Evolutionary conservation across 2,888 invertebrate genomes (phyloP), one percentile per base, ranked within the genome.

Genomic region (Temnothorax rugatulus): DNA sequence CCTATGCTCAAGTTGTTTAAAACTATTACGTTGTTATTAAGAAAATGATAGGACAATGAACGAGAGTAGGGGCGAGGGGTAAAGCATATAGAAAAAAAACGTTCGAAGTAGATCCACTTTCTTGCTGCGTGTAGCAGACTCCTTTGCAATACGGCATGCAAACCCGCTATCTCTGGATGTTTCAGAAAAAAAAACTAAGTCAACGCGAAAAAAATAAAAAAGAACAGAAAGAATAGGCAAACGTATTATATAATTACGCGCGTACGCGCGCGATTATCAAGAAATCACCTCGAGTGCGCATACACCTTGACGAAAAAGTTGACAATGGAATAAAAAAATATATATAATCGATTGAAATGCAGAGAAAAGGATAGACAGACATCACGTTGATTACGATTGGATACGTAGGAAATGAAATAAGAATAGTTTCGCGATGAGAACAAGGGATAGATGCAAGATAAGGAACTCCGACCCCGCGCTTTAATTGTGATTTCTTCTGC

Each of bases 1-100:
- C 92, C 93, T 94, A 93, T 94, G 94, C 94, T 94, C 94, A 94
- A 94, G 93, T 94, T 94, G 93, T 94, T 94, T 94, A 91, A 89
- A 90, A 94, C 92, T 92, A 93, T 94, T 93, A 93, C 89, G 94
- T 93, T 91, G 91, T 93, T 92, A 91, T 89, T 92, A 92, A 91
- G 91, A 90, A 87, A 87, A 87, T 89, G 85, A 86, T 79, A 84
- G 81, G 84, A 85, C 77, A 85, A 76, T 79, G 69, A 81, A 79
- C 47, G 71, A 69, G 68, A 81, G 66, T 69, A 59, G 81, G 79
- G 66, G 63, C 68, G 84, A 68, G 57, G 73, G 76, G 73, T 77
- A 77, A 77, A 18, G 52, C 29, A 25, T 63, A 75, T 25, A 54
- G 18, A 41, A 66, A 29, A 29, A 29, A 29, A 71, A 47, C 71